Conservation (phyloP, 2,888 invertebrate genomes). For the Leptopilina drosophilae region DNA sequence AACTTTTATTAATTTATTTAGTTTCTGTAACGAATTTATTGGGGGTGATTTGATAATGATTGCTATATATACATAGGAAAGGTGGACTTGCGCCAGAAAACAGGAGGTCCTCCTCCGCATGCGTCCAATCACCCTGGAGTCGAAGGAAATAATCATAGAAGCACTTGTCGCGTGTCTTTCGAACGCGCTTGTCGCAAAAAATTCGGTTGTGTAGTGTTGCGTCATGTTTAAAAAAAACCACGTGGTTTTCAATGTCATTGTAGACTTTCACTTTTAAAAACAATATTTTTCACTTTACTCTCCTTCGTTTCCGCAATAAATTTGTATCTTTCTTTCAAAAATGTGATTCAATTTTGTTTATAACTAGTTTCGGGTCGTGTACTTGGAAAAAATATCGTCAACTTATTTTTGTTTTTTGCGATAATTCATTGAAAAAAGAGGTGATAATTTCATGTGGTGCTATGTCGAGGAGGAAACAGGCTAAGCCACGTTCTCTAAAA, state of each 20-base stretch:
- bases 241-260: constrained; percentile 52
- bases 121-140: constrained; percentile 55
- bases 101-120: constrained; percentile 46
- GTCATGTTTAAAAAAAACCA: constrained; percentile 48
- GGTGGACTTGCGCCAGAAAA: constrained; percentile 53
- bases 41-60: neutral
- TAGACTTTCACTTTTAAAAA: too few relatives aligned
- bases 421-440: neutral
- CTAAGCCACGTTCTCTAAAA: constrained; percentile 78
- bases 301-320: too few relatives aligned
- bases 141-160: constrained; percentile 49
- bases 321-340: too few relatives aligned
- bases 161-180: constrained; percentile 72
- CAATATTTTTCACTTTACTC: too few relatives aligned
- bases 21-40: neutral
- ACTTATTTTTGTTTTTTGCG: neutral
- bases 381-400: too few relatives aligned
- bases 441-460: constrained; percentile 55
- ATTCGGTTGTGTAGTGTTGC: constrained; percentile 42
- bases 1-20: neutral
- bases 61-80: neutral
- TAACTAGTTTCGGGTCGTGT: too few relatives aligned
- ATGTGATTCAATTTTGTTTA: too few relatives aligned
- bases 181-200: constrained; percentile 63
- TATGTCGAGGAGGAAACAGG: constrained; percentile 78